A percentile compares a stretch with the other conserved stretches of the same genome.
These are phyloP conservation scores for Arctia plantaginis DNA, from an alignment of 2,888 invertebrate genomes.

Conservation along the genomic window DNA sequence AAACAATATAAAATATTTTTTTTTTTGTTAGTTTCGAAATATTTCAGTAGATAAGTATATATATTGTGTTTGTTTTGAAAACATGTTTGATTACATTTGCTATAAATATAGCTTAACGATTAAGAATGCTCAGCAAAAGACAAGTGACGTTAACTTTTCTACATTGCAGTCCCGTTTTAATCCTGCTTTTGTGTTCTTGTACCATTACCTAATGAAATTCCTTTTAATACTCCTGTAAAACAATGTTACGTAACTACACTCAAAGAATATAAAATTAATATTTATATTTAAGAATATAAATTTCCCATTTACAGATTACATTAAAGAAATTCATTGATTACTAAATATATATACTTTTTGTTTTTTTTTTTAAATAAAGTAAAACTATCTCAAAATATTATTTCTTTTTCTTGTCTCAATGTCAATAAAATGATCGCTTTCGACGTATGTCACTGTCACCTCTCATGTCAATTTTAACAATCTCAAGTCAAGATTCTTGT, in stretches of 20 bases:
- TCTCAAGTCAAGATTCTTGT: background rate
- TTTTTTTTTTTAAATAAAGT: background rate
- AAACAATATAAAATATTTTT: no score
- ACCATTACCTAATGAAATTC: background rate
- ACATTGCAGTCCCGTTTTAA: background rate
- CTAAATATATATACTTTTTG: background rate
- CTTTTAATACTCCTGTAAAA: background rate
- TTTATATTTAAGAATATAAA: no score
- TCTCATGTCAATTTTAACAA: constrained; percentile 1
- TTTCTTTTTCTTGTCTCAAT: background rate
- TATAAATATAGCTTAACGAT: background rate
- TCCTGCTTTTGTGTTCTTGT: background rate
- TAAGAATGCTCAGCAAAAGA: background rate
- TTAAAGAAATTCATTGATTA: background rate
- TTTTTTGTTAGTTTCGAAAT: background rate
- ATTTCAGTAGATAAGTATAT: no score
- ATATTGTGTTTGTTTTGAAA: background rate
- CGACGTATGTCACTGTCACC: background rate
- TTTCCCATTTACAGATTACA: background rate
- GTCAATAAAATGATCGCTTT: background rate
- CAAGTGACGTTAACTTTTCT: background rate
- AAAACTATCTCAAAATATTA: background rate
- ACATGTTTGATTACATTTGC: background rate
- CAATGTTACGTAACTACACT: no score
- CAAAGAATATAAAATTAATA: no score